Evolutionary conservation across 2,888 invertebrate species (phyloP).

Genomic region (Miltochrista miniata): DNA sequence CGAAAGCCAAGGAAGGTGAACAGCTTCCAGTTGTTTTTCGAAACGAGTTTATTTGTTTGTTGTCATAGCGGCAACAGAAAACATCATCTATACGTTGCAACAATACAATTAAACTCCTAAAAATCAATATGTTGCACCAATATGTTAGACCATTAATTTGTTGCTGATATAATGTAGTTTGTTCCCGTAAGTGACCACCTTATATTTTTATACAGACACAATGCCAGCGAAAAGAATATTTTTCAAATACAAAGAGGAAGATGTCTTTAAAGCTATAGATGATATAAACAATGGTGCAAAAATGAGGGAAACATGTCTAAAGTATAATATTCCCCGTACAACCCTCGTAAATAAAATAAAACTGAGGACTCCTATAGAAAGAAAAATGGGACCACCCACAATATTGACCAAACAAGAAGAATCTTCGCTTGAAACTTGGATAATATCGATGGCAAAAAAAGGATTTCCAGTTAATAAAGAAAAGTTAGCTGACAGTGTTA

Average conservation of each 20-base stretch:
- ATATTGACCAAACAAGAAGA: slow-evolving; percentile 25
- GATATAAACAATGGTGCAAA: slow-evolving; percentile 15
- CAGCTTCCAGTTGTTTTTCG: too few relatives aligned
- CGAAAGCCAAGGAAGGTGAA: too few relatives aligned
- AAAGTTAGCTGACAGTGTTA: slow-evolving; percentile 6
- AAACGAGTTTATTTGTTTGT: too few relatives aligned
- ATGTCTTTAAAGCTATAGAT: slow-evolving; percentile 15
- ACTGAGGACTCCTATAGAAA: slow-evolving; percentile 21
- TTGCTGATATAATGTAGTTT: slow-evolving; percentile 11
- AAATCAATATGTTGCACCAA: too few relatives aligned
- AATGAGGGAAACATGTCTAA: slow-evolving; percentile 12
- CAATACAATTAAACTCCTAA: too few relatives aligned
- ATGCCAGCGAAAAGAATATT: slow-evolving; percentile 15
- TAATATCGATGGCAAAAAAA: slow-evolving; percentile 14
- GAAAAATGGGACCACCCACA: slow-evolving; percentile 29
- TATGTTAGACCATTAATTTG: slow-evolving; percentile 12
- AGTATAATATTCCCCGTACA: slow-evolving; percentile 4
- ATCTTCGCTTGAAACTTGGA: slow-evolving; percentile 14
- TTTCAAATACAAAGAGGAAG: slow-evolving; percentile 17
- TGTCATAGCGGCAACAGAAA: too few relatives aligned
- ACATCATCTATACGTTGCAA: too few relatives aligned
- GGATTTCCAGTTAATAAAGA: slow-evolving; percentile 19
- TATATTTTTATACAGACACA: slow-evolving; percentile 3
- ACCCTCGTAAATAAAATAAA: slow-evolving; percentile 31
- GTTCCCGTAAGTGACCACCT: slow-evolving; percentile 14